A percentile compares a stretch with the other conserved stretches of the same genome.
phyloP scores from a whole-genome alignment of 2,113 vertebrate species.

The Sorex araneus region DNA sequence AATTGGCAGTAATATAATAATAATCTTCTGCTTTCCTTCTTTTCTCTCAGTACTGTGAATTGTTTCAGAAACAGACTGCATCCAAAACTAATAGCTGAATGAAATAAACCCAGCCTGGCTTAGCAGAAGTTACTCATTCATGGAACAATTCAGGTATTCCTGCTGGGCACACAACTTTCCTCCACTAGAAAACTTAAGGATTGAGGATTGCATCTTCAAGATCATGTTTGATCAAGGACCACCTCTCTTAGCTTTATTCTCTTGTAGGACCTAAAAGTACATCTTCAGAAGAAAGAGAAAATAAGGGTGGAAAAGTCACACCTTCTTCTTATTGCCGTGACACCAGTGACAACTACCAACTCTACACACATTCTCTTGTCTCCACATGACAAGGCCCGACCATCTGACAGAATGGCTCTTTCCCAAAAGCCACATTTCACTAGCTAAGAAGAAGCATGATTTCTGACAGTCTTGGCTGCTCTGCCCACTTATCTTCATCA shows the following conservation, averaged over 20 bases:
- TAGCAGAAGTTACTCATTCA: not conserved
- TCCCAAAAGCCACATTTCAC: not conserved
- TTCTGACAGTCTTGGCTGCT: not conserved
- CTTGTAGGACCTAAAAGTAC: not conserved
- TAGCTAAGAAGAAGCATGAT: not conserved
- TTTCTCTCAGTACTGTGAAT: conserved; percentile 14
- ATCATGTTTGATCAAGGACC: too few relatives aligned
- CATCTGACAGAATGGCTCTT: not conserved
- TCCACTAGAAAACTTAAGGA: not conserved
- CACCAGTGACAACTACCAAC: not conserved
- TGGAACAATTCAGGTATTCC: not conserved
- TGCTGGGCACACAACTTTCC: not conserved
- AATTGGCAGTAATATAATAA: not conserved
- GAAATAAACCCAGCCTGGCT: not conserved
- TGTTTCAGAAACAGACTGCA: conserved; percentile 24
- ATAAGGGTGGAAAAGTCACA: not conserved
- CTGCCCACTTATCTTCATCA: not conserved
- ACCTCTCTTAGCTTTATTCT: not conserved
- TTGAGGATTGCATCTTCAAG: not conserved
- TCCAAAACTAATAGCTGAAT: not conserved
- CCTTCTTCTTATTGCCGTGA: not conserved
- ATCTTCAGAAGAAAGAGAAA: not conserved
- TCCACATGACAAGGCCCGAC: not conserved
- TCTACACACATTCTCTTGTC: not conserved
- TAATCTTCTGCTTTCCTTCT: not conserved